Evolutionary conservation across 1,140 invertebrate species (phyloP), one percentile per base, ranked within the genome.

Genomic region (Sycobia sp.): DNA sequence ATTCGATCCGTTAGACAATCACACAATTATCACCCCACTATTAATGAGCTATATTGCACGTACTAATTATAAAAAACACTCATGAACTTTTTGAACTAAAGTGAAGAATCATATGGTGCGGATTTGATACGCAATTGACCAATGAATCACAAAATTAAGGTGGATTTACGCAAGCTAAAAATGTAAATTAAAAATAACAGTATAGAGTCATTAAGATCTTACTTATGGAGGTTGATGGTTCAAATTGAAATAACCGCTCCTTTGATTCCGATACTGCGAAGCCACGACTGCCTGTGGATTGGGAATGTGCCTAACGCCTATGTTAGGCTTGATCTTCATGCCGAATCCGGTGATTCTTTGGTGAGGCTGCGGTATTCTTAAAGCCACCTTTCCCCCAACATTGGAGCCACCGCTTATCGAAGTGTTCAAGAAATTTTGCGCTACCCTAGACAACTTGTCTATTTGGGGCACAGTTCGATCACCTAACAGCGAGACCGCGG

Each of bases 241-340:
- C 29, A 69, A 20, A 50, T 71, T 72, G 61, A 76, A 74, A 47
- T 67, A 78, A 22, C 58, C 70, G n/a, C 71, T 67, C 49, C 77
- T 74, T 65, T 80, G 78, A 68, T 80, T 80, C 18, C 77, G 73
- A 46, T 76, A 79, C 36, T 80, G 78, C 1, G 78, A 80, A 11
- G 77, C 77, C 10, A 78, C 78, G 20, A 80, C 73, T 0, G 78
- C 78, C 38, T 79, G 77, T 0, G 78, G 78, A 58, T 79, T 79
- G 1, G 78, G 78, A 67, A 80, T 80, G 25, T 80, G 78, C 11
- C 78, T 68, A 4, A 80, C 70, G 3, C 76, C 70, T 27, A 79
- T 69, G 39, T 76, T 79, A 0, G 78, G 78, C 43, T 75, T 79
- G 68, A 78, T 80, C 46, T 79, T 80, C 70, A 79, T 74, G 0